Base-by-base conservation (phyloP, 1,140 invertebrate species). In the Lerema accius region DNA sequence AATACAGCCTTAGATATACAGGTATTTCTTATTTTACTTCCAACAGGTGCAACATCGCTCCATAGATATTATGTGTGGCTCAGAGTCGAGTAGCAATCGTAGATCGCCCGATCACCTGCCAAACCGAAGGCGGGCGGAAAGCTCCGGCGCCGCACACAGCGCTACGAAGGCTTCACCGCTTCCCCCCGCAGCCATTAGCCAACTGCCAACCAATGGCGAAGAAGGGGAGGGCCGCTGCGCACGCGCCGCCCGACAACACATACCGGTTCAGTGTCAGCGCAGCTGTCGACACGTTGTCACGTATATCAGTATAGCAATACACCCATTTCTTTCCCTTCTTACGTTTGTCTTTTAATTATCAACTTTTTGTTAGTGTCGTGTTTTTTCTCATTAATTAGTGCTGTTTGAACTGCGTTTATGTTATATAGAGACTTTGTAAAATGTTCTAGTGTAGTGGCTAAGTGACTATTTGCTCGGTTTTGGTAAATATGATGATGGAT, bases 401-500 rank as follows among this genome's bases (percentile, higher is more conserved):
- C 28, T 55, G 56, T 64, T 67, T 59, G 40, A 59, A 59, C 55
- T 64, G 50, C 46, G 51, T 48, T 53, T 59, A 59, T 62, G 51
- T 32, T 32, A 32, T 7, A 32, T 40, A 61, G 7, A 14, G 45
- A 40, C 45, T 42, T 39, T 61, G 39, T 49, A 55, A 65, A 46
- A 81, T 79, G 75, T 64, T 78, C 66, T 72, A 80, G 78, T 89
- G 77, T 77, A 73, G 76, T 87, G 80, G 69, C 72, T 55, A 26
- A 65, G 60, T 75, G 61, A 56, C 70, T 48, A 63, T 61, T 67
- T 59, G 16, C 32, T 49, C 48, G 43, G 62, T 68, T 63, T 70
- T 66, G 40, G 60, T 67, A 39, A 59, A 55, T 64, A 90, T 86
- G 85, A 90, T 89, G 88, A 90, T 89, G 88, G 86, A 89, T 73